Evolutionary conservation across 2,797 vertebrate genomes (phyloP).

Genomic region (Trachurus trachurus): DNA sequence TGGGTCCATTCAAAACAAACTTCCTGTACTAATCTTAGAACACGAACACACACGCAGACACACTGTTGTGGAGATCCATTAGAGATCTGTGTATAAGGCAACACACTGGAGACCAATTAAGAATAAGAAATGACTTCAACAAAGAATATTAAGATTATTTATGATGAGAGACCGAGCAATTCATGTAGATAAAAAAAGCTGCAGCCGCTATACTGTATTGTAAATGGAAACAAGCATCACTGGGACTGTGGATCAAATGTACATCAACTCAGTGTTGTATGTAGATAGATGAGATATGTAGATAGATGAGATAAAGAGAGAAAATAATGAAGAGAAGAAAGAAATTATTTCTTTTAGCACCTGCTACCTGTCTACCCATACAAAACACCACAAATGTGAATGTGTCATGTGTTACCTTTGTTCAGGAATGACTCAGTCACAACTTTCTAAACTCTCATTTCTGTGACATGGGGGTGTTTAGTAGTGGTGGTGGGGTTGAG

Average conservation of each 20-base stretch:
- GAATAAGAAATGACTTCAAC: constrained; percentile 22
- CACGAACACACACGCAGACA: constrained; percentile 10
- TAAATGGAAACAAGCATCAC: constrained; percentile 2
- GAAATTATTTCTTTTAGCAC: neutral
- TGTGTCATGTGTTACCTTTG: neutral
- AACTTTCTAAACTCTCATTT: constrained; percentile 41
- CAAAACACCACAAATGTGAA: neutral
- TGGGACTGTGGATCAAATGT: neutral
- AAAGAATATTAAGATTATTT: constrained; percentile 20
- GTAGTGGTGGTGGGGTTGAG: constrained; percentile 22
- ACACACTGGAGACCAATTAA: constrained; percentile 43
- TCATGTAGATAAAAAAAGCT: constrained; percentile 13
- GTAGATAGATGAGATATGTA: neutral
- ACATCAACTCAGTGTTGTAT: neutral
- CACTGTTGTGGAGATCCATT: constrained; percentile 30
- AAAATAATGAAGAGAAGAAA: neutral
- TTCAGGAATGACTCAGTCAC: constrained; percentile 17
- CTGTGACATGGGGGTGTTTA: constrained; percentile 38
- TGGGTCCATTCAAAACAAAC: constrained; percentile 56
- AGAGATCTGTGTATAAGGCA: constrained; percentile 28
- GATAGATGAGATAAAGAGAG: neutral
- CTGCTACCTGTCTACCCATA: neutral
- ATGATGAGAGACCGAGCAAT: constrained; percentile 11
- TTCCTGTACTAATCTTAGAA: constrained; percentile 56
- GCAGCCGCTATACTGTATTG: constrained; percentile 9